Conservation (phyloP, 2,797 vertebrate genomes). For the Tamandua tetradactyla region DNA sequence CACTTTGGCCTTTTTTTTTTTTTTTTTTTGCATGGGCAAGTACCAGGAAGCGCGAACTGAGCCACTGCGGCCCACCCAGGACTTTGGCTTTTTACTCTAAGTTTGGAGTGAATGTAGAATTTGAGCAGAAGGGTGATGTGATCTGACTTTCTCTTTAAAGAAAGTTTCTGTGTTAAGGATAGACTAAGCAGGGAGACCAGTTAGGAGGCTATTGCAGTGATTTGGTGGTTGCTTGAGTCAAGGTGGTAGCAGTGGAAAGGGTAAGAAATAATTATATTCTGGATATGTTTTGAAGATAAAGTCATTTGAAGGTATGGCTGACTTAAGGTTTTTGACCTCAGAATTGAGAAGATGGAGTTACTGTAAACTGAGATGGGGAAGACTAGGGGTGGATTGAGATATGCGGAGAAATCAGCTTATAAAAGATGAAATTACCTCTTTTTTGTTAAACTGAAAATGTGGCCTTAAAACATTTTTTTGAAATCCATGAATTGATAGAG, state of each 20-base stretch:
- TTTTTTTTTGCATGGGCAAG: no score
- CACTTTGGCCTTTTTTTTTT: no score
- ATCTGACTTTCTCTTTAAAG: neutral
- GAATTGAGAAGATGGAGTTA: constrained; percentile 37
- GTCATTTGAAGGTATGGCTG: neutral
- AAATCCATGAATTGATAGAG: neutral
- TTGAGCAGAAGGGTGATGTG: neutral
- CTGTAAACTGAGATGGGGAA: neutral
- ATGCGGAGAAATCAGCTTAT: neutral
- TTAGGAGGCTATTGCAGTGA: neutral
- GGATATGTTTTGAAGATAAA: neutral
- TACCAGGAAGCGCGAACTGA: no score
- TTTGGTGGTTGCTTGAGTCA: neutral
- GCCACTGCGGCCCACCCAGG: no score
- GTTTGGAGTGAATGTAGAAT: neutral
- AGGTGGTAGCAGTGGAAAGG: neutral
- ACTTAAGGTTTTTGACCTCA: constrained; percentile 29
- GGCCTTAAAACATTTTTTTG: neutral
- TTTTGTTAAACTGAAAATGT: constrained; percentile 34
- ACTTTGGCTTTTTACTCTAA: constrained; percentile 47
- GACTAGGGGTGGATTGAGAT: neutral
- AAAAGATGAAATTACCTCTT: constrained; percentile 20
- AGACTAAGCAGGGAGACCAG: neutral
- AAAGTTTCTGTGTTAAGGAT: neutral
- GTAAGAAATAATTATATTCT: neutral